Conservation (phyloP, 92 coral and sea anemone species). For the Zoanthus gigantus region DNA sequence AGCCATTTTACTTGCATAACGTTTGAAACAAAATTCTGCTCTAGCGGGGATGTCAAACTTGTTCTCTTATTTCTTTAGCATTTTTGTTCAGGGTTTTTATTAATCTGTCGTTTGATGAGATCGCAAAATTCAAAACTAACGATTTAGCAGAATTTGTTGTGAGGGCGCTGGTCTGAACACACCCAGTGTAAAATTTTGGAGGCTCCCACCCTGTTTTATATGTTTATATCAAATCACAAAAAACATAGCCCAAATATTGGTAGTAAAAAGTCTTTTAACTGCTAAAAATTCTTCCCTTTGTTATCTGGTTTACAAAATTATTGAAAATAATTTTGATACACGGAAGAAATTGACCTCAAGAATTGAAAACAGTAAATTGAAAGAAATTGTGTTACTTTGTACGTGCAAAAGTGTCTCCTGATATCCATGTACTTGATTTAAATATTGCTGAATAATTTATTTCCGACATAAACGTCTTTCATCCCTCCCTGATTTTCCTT, state of each 20-base stretch:
- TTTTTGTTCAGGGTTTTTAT: neutral
- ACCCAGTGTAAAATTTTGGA: slow-evolving; percentile 31
- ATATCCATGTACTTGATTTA: slow-evolving; percentile 5
- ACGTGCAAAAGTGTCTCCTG: neutral
- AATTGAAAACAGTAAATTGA: slow-evolving; percentile 19
- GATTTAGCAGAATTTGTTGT: neutral
- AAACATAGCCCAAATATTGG: neutral
- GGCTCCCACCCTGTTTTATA: slow-evolving; percentile 42
- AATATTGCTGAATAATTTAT: slow-evolving; percentile 38
- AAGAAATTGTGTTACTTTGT: neutral
- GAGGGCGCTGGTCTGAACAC: slow-evolving; percentile 49
- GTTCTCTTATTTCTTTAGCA: neutral
- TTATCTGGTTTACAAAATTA: neutral
- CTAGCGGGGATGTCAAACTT: neutral
- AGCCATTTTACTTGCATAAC: neutral
- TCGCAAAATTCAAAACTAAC: slow-evolving; percentile 6
- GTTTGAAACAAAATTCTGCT: neutral
- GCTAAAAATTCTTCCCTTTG: neutral
- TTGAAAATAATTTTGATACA: neutral
- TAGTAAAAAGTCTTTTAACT: neutral
- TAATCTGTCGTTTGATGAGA: neutral
- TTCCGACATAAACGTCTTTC: neutral
- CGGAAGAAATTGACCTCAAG: neutral
- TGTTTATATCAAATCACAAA: slow-evolving; percentile 4
- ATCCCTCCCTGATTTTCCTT: neutral